Evolutionary conservation across 2,113 vertebrate species (phyloP).

Genomic region (Hassar affinis): DNA sequence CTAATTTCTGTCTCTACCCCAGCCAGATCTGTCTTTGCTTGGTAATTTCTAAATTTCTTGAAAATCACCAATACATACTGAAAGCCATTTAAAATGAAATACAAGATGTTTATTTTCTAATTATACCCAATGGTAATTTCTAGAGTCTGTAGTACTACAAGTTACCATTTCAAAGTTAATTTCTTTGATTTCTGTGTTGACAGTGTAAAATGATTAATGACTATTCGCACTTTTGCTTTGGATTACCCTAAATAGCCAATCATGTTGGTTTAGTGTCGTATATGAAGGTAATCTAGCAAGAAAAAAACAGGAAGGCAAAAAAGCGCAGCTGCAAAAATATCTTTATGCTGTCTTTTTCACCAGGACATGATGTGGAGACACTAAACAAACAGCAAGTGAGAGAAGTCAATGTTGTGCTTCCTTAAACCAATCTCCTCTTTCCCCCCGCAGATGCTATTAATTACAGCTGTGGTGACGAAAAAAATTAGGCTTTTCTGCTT

Average conservation of each 20-base stretch:
- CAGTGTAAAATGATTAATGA: constrained; percentile 46
- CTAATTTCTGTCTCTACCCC: background rate
- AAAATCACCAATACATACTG: background rate
- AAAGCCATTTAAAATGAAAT: background rate
- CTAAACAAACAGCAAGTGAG: constrained; percentile 43
- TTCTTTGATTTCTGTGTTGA: constrained; percentile 46
- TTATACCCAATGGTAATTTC: constrained; percentile 5
- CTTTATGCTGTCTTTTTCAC: constrained; percentile 47
- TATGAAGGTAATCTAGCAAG: constrained; percentile 21
- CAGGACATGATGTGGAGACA: constrained; percentile 36
- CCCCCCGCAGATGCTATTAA: constrained; percentile 33
- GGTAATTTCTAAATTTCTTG: constrained; percentile 9
- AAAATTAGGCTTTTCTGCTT: constrained; percentile 34
- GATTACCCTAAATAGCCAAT: constrained; percentile 50
- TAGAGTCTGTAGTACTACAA: constrained; percentile 14
- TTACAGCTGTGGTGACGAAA: constrained; percentile 42
- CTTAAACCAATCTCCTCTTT: constrained; percentile 6
- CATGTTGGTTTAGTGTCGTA: constrained; percentile 47
- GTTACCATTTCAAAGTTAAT: constrained; percentile 27
- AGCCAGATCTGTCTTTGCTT: background rate
- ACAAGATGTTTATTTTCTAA: constrained; percentile 21
- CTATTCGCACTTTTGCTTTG: constrained; percentile 53
- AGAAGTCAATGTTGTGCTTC: constrained; percentile 42
- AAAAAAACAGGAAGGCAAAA: constrained; percentile 6
- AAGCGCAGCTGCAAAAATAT: constrained; percentile 60